phyloP scores from a whole-genome alignment of 2,797 vertebrate species.

The Lithobates pipiens region DNA sequence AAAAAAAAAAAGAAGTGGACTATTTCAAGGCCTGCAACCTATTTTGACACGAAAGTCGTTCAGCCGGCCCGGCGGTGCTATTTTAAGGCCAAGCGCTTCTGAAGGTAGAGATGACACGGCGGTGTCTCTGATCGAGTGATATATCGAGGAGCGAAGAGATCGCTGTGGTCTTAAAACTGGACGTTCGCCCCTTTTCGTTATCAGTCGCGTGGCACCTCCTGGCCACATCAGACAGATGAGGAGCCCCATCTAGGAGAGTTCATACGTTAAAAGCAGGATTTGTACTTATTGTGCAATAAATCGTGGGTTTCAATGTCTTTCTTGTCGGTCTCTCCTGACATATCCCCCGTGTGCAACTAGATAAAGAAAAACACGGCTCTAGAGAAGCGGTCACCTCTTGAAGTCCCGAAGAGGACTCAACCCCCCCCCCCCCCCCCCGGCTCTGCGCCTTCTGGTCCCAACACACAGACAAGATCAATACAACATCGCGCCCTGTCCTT shows the following conservation, averaged over 20 bases:
- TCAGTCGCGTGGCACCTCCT: neutral
- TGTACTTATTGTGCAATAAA: neutral
- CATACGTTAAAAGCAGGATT: neutral
- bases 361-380: neutral
- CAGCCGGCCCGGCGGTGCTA: neutral
- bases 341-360: neutral
- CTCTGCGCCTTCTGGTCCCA: neutral
- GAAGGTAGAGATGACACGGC: neutral
- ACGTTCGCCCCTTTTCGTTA: neutral
- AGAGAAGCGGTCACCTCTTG: neutral
- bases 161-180: no score
- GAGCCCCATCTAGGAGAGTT: neutral
- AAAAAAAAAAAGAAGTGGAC: neutral
- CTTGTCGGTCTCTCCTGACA: neutral
- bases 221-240: neutral
- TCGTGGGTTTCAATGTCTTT: neutral
- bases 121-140: neutral
- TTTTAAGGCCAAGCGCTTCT: slow-evolving; percentile 2
- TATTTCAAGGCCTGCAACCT: neutral
- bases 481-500: neutral
- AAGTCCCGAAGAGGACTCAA: neutral
- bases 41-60: neutral
- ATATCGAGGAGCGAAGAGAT: neutral
- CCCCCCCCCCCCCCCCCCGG: neutral
- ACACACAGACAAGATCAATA: neutral